phyloP scores from a whole-genome alignment of 2,888 invertebrate species.

The Ephialtes manifestator region DNA sequence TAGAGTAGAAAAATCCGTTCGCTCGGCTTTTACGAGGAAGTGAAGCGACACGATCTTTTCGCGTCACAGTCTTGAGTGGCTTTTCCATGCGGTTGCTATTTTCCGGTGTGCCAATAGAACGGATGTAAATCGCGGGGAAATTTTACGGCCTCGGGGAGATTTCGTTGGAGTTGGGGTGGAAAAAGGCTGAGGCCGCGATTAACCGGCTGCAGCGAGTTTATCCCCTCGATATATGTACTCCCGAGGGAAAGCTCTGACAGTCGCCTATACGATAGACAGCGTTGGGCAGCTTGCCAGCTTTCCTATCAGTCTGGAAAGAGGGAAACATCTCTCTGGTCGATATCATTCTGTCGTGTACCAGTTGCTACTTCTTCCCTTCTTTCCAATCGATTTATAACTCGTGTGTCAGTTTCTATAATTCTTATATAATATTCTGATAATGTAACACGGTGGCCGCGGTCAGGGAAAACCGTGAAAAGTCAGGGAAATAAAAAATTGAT shows the following conservation, averaged over 20 bases:
- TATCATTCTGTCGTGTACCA: slow-evolving; percentile 35
- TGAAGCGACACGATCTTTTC: background rate
- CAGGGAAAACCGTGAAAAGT: too few species aligned
- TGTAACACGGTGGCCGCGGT: too few species aligned
- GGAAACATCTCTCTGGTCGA: slow-evolving; percentile 50
- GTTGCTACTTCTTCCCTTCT: slow-evolving; percentile 3
- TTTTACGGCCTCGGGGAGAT: slow-evolving; percentile 58
- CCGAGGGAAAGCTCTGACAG: slow-evolving; percentile 27
- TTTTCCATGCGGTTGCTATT: slow-evolving; percentile 50
- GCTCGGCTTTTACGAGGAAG: background rate
- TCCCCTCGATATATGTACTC: slow-evolving; percentile 36
- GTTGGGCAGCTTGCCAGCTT: slow-evolving; percentile 61
- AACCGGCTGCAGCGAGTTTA: slow-evolving; percentile 60
- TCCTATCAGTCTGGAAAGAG: slow-evolving; percentile 58
- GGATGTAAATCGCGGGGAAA: slow-evolving; percentile 63
- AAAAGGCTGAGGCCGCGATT: slow-evolving; percentile 59
- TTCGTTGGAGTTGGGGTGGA: slow-evolving; percentile 23
- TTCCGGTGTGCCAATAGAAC: slow-evolving; percentile 23
- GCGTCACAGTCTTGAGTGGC: slow-evolving; percentile 14
- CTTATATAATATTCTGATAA: background rate
- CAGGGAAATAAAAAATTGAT: too few species aligned
- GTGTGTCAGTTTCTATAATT: background rate
- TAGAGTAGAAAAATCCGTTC: background rate
- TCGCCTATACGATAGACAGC: slow-evolving; percentile 44
- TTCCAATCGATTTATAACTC: background rate